These are phyloP conservation scores for Macrotis lagotis DNA, from an alignment of 2,113 vertebrate genomes.

Conservation along the genomic window DNA sequence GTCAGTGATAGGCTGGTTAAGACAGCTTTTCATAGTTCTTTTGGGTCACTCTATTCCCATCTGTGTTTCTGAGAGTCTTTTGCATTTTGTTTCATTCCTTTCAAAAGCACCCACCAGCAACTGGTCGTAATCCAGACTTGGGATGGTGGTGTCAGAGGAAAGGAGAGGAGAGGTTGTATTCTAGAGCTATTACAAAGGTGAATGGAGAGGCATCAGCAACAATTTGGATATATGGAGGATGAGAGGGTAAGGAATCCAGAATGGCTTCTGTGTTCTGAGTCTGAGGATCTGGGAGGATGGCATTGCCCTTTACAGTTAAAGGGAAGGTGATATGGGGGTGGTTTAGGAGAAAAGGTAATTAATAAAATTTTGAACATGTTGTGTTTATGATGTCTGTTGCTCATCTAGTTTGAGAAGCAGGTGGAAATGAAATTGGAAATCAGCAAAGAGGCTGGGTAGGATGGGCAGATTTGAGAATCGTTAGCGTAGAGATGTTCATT, in stretches of 20 bases:
- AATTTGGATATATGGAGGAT: neutral
- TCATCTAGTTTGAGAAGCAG: neutral
- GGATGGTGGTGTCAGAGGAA: neutral
- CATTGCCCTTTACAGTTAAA: neutral
- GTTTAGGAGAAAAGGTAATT: neutral
- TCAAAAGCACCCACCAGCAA: neutral
- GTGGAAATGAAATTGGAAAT: neutral
- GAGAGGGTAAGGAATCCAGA: neutral
- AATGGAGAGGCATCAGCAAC: neutral
- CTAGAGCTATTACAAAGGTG: neutral
- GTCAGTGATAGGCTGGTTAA: neutral
- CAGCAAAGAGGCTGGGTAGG: neutral
- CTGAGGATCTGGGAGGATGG: neutral
- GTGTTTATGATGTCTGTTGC: neutral
- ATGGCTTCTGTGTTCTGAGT: neutral
- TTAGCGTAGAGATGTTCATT: neutral
- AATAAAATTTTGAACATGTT: neutral
- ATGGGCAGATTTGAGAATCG: neutral
- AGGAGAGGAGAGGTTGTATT: neutral
- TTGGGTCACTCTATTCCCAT: neutral
- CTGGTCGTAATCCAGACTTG: too few species aligned
- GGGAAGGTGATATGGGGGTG: neutral
- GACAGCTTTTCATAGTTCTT: neutral
- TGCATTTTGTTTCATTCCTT: neutral
- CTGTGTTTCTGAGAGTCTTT: neutral